phyloP scores from a whole-genome alignment of 2,888 invertebrate genomes.

The Tenodera sinensis region DNA sequence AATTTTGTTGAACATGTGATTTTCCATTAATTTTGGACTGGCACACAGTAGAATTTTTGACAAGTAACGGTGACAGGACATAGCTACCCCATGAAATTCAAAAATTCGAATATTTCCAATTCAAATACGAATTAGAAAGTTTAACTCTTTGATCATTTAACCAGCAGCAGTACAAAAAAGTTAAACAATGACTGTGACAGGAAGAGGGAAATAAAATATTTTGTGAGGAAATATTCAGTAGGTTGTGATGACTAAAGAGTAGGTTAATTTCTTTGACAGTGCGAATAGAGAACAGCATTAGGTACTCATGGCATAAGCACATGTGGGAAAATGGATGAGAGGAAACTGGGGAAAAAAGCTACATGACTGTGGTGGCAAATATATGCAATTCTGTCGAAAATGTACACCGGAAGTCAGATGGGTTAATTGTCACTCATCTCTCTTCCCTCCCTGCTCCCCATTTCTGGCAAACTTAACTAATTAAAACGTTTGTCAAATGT shows the following conservation, averaged over 20 bases:
- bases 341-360: background rate
- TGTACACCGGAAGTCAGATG: background rate
- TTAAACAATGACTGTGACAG: background rate
- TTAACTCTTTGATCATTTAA: background rate
- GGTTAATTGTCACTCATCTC: background rate
- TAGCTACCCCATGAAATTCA: background rate
- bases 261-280: background rate
- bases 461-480: background rate
- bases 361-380: background rate
- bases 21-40: no score
- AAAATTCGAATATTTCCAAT: background rate
- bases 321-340: background rate
- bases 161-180: background rate
- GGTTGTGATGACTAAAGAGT: background rate
- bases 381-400: constrained; percentile 1
- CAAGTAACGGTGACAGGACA: background rate
- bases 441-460: background rate
- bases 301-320: background rate
- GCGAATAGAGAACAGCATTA: background rate
- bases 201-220: background rate
- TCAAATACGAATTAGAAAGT: background rate
- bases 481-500: background rate
- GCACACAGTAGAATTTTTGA: background rate
- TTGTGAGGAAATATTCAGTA: background rate
- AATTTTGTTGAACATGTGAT: no score